phyloP scores from a whole-genome alignment of 92 coral and sea anemone genomes.

The Pocillopora grandis region DNA sequence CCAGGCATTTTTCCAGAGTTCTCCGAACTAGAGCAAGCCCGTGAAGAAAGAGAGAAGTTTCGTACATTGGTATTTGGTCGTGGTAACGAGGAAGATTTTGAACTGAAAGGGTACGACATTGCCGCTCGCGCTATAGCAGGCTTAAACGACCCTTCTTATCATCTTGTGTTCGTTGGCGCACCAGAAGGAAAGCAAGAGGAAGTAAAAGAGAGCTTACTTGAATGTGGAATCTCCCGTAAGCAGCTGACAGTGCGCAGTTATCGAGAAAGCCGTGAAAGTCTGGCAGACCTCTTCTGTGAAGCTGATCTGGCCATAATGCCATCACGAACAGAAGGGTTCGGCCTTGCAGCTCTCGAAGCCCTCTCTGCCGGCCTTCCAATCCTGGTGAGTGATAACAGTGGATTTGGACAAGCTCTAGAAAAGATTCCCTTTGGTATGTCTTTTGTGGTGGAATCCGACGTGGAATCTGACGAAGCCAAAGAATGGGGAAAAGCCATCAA shows the following conservation, averaged over 20 bases:
- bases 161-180: slow-evolving; percentile 6
- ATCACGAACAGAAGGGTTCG: neutral
- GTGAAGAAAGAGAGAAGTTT: neutral
- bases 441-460: neutral
- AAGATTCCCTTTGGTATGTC: neutral
- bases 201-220: neutral
- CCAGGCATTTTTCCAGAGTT: slow-evolving; percentile 14
- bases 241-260: slow-evolving; percentile 6
- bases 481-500: neutral
- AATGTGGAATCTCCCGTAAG: neutral
- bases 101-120: slow-evolving; percentile 12
- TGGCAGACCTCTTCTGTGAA: neutral
- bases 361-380: slow-evolving; percentile 10
- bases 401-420: neutral
- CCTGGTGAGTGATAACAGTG: slow-evolving; percentile 3
- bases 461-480: neutral
- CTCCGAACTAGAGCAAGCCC: neutral
- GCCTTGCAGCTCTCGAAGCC: slow-evolving; percentile 6
- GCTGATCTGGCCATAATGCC: slow-evolving; percentile 12
- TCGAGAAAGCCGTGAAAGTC: neutral
- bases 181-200: slow-evolving; percentile 1
- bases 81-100: slow-evolving; percentile 14
- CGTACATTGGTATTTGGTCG: slow-evolving; percentile 9
- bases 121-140: slow-evolving; percentile 12
- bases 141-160: neutral